These are phyloP conservation scores for Priocnemis perturbator DNA, from an alignment of 2,888 invertebrate species.

Conservation along the genomic window DNA sequence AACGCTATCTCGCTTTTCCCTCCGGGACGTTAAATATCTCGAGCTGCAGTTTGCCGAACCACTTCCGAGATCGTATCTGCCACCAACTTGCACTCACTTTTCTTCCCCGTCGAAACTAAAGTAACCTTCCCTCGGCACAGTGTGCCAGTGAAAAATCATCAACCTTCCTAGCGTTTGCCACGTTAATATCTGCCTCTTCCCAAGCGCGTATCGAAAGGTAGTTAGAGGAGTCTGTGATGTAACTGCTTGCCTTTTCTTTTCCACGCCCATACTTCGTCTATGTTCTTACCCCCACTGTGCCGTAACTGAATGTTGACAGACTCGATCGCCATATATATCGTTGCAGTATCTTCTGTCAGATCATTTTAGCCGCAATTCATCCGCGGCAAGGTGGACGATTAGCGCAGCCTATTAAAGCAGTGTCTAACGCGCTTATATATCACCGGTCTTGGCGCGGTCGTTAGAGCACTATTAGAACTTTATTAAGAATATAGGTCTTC, in stretches of 20 bases:
- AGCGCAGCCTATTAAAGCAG: constrained; percentile 5
- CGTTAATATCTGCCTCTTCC: no score
- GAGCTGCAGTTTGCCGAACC: constrained; percentile 50
- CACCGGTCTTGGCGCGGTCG: constrained; percentile 17
- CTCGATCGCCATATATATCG: background rate
- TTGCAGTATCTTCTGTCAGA: no score
- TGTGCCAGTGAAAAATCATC: no score
- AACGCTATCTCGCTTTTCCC: constrained; percentile 53
- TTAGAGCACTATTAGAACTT: constrained; percentile 30
- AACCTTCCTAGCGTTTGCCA: no score
- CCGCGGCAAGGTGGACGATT: background rate
- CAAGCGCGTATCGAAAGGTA: no score
- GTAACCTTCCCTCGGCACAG: no score
- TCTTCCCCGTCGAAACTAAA: background rate
- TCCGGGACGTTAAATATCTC: constrained; percentile 49
- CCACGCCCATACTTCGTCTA: background rate
- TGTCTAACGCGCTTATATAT: background rate
- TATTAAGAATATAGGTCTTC: constrained; percentile 36
- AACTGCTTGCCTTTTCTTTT: background rate
- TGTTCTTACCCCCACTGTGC: no score
- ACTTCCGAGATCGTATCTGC: constrained; percentile 54
- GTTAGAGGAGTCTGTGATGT: no score
- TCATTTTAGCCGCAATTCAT: background rate
- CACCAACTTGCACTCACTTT: constrained; percentile 27
- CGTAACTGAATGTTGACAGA: no score